A percentile compares a stretch with the other conserved stretches of the same genome.
Conservation (phyloP, 2,113 vertebrate genomes). For the Hemiscyllium ocellatum region DNA sequence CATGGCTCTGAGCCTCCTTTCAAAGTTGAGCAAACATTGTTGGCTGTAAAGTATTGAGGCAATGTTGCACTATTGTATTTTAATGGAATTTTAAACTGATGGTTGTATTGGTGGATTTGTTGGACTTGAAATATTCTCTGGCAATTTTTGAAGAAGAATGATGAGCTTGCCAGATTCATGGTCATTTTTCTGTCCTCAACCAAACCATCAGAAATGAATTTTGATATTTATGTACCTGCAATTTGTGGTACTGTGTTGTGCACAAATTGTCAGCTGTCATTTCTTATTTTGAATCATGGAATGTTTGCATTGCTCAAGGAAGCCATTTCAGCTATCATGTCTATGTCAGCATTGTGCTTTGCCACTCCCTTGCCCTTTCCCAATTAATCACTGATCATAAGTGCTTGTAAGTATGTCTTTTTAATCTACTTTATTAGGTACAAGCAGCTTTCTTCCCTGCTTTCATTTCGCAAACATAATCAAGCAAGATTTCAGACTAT, state of each 20-base stretch:
- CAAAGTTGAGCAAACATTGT: neutral
- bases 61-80: neutral
- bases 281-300: too few species aligned
- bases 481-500: neutral
- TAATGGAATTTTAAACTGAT: neutral
- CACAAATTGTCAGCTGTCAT: too few species aligned
- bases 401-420: neutral
- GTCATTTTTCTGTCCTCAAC: too few species aligned
- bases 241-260: too few species aligned
- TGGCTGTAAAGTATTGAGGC: neutral
- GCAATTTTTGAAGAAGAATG: neutral
- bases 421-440: neutral
- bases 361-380: too few species aligned
- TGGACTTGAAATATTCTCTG: neutral
- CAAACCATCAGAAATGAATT: too few species aligned
- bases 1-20: neutral
- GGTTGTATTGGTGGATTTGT: neutral
- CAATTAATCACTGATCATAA: neutral
- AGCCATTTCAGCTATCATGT: too few species aligned
- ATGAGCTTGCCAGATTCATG: too few species aligned
- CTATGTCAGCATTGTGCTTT: too few species aligned
- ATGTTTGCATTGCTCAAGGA: too few species aligned
- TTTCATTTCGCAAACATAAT: neutral
- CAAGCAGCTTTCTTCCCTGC: too few species aligned
- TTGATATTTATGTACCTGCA: too few species aligned